These are phyloP conservation scores for Threskiornis aethiopicus DNA, from an alignment of 2,797 vertebrate species.

Conservation along the genomic window DNA sequence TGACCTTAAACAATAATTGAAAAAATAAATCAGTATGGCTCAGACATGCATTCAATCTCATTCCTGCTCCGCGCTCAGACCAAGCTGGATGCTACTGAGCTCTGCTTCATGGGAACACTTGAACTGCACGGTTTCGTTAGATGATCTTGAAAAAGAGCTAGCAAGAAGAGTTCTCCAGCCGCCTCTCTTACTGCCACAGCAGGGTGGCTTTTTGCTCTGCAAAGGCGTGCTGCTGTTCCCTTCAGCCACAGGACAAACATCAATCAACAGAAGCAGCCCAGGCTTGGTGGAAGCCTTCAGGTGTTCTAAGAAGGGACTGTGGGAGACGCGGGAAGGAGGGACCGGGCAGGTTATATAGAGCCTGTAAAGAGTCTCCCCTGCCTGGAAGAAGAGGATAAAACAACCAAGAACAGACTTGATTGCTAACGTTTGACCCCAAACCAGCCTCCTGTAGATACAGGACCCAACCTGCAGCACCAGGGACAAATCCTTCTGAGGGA, in stretches of 20 bases:
- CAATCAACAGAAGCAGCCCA: neutral
- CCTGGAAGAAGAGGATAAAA: neutral
- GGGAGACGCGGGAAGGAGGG: neutral
- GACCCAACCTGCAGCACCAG: neutral
- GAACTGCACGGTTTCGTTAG: neutral
- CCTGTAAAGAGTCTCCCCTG: neutral
- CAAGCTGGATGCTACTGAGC: neutral
- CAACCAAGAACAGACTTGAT: neutral
- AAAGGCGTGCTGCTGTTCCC: neutral
- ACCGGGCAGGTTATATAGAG: neutral
- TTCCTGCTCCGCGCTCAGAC: neutral
- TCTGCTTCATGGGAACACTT: neutral
- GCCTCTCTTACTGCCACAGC: neutral
- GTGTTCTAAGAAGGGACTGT: neutral
- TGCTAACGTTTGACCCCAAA: neutral
- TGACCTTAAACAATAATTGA: constrained; percentile 34
- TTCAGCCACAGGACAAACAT: neutral
- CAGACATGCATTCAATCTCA: neutral
- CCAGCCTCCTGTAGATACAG: neutral
- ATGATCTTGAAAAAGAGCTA: neutral
- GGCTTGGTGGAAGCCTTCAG: neutral
- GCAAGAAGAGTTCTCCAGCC: neutral
- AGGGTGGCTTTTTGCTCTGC: neutral
- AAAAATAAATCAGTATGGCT: neutral
- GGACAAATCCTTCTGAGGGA: neutral